These are phyloP conservation scores for Acheta domesticus DNA, from an alignment of 2,888 invertebrate genomes.

Conservation along the genomic window DNA sequence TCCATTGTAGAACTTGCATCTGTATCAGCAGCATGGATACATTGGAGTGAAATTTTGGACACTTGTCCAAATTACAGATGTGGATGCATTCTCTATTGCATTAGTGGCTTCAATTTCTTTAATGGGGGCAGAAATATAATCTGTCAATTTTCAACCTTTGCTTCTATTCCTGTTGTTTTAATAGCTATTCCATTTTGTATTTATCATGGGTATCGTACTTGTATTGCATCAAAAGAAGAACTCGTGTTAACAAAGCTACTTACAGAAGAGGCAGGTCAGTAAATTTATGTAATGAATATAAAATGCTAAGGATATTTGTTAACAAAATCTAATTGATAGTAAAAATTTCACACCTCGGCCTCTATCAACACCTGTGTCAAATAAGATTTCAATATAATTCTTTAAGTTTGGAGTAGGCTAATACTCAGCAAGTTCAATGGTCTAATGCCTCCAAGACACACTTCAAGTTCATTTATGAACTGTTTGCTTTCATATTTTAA, in stretches of 20 bases:
- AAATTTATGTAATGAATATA: slow-evolving; percentile 3
- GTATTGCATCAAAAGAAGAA: slow-evolving; percentile 41
- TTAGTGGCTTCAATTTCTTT: slow-evolving; percentile 45
- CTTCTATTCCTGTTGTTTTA: slow-evolving; percentile 42
- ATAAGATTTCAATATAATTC: no score
- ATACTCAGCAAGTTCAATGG: no score
- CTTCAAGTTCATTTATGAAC: no score
- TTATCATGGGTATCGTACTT: slow-evolving; percentile 48
- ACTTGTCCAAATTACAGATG: slow-evolving; percentile 41
- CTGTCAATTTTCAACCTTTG: slow-evolving; percentile 44
- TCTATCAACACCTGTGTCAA: no score
- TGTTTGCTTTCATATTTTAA: no score
- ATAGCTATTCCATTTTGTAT: slow-evolving; percentile 42
- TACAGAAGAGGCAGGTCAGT: slow-evolving; percentile 4
- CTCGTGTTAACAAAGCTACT: slow-evolving; percentile 25
- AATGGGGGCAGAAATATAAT: slow-evolving; percentile 47
- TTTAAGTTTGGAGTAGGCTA: no score
- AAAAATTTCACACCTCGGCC: no score
- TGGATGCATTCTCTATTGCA: slow-evolving; percentile 48
- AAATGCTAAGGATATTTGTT: neutral
- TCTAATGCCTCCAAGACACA: no score
- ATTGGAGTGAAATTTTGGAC: slow-evolving; percentile 35
- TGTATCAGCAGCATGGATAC: slow-evolving; percentile 27
- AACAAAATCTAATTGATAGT: no score
- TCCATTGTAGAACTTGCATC: neutral